phyloP scores from a whole-genome alignment of 2,888 invertebrate species.

The Brassicogethes aeneus region DNA sequence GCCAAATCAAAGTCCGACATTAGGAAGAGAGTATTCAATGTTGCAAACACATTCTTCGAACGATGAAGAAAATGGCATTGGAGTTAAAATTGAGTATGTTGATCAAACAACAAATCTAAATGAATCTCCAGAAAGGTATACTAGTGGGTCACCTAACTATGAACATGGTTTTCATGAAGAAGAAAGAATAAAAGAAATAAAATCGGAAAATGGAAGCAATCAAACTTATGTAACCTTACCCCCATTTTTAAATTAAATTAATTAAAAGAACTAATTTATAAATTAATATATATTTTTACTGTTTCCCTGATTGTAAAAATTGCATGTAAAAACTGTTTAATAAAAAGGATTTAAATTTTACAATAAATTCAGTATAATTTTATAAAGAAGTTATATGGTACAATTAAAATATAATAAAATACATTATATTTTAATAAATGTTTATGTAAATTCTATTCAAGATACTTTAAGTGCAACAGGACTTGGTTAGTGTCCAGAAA shows the following conservation, averaged over 20 bases:
- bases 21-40: conserved; percentile 57
- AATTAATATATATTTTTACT: too few relatives aligned
- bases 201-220: conserved; percentile 35
- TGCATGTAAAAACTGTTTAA: too few relatives aligned
- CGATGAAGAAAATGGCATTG: conserved; percentile 38
- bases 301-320: too few relatives aligned
- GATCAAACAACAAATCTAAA: conserved; percentile 35
- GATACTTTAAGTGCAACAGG: too few relatives aligned
- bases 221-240: conserved; percentile 63
- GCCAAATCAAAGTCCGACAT: conserved; percentile 54
- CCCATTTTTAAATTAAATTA: conserved; percentile 73
- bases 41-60: conserved; percentile 53
- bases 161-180: conserved; percentile 45
- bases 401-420: too few relatives aligned
- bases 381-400: too few relatives aligned
- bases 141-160: conserved; percentile 52
- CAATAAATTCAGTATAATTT: too few relatives aligned
- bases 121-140: conserved; percentile 50
- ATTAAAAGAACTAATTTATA: too few relatives aligned
- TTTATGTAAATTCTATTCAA: too few relatives aligned
- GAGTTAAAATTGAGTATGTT: conserved; percentile 39
- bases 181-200: conserved; percentile 35
- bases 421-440: too few relatives aligned
- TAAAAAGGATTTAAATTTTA: too few relatives aligned
- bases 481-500: too few relatives aligned